These are phyloP conservation scores for Drosophila yooni DNA, from an alignment of 2,888 invertebrate genomes.

Conservation along the genomic window DNA sequence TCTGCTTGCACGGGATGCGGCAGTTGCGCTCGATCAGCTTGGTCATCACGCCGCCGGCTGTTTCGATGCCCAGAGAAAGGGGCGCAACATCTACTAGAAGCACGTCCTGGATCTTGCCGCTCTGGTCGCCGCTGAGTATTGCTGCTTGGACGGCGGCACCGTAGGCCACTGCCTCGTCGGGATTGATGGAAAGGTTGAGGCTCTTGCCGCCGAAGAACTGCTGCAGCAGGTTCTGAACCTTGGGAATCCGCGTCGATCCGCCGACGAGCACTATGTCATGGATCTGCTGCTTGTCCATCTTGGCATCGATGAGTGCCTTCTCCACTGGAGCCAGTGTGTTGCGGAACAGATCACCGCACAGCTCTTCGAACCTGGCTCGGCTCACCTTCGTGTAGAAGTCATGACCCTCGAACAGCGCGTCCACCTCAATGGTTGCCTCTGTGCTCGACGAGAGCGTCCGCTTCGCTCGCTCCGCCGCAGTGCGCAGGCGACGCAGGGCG, in stretches of 20 bases:
- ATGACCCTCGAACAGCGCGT: conserved; percentile 38
- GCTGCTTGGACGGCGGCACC: conserved; percentile 44
- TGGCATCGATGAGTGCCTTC: conserved; percentile 40
- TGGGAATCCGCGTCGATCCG: conserved; percentile 42
- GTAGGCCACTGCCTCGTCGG: conserved; percentile 40
- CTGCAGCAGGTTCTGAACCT: conserved; percentile 36
- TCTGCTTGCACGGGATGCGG: conserved; percentile 40
- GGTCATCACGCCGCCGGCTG: conserved; percentile 41
- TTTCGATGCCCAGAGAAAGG: conserved; percentile 38
- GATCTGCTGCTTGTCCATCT: conserved; percentile 42
- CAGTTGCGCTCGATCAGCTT: conserved; percentile 38
- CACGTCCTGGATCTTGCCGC: conserved; percentile 39
- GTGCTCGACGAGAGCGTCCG: conserved; percentile 39
- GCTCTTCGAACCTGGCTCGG: conserved; percentile 91
- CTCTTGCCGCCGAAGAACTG: conserved; percentile 41
- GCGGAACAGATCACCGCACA: conserved; percentile 86
- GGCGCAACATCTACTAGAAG: conserved; percentile 38
- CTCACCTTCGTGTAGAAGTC: conserved; percentile 79
- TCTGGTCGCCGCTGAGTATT: conserved; percentile 39
- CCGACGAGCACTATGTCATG: conserved; percentile 41
- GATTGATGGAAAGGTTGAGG: conserved; percentile 39
- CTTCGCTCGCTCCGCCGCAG: conserved; percentile 75
- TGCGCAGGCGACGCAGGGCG: conserved; percentile 89
- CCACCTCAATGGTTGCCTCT: conserved; percentile 38
- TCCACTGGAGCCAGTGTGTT: conserved; percentile 36